Conservation (phyloP, 92 coral and sea anemone species). For the Phenganax subtilis region DNA sequence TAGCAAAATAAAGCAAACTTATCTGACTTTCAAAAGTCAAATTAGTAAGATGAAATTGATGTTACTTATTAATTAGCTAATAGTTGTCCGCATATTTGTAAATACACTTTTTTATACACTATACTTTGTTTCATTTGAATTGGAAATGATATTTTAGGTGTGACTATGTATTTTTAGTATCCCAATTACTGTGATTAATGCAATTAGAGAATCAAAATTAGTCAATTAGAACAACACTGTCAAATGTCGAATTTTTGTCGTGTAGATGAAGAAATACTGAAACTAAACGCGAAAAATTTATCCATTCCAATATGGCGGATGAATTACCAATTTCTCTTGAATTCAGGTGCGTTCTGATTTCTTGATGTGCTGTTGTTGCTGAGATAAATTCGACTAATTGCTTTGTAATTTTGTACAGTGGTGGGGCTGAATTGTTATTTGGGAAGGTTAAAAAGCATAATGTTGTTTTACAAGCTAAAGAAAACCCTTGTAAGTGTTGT, state of each 20-base stretch:
- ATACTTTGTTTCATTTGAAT: too few species aligned
- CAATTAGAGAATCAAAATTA: neutral
- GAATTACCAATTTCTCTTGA: slow-evolving; percentile 62
- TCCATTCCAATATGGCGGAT: slow-evolving; percentile 76
- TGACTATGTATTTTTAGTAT: too few species aligned
- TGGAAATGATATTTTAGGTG: too few species aligned
- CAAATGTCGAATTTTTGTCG: slow-evolving; percentile 8
- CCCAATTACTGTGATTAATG: too few species aligned
- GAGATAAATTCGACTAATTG: neutral
- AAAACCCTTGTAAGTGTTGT: slow-evolving; percentile 56
- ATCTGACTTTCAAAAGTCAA: too few species aligned
- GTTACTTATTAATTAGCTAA: neutral
- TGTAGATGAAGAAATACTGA: neutral
- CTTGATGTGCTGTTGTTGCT: neutral
- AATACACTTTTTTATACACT: too few species aligned
- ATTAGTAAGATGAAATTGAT: too few species aligned
- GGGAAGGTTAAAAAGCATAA: slow-evolving; percentile 80
- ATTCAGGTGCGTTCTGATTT: slow-evolving; percentile 60
- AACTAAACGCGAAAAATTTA: neutral
- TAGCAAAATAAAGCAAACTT: neutral
- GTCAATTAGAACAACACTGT: neutral
- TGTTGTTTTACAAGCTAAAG: slow-evolving; percentile 51
- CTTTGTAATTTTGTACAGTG: slow-evolving; percentile 46
- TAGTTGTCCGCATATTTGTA: neutral
- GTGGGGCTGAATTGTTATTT: slow-evolving; percentile 93